A percentile compares a stretch with the other conserved stretches of the same genome.
phyloP scores from a whole-genome alignment of 1,140 invertebrate species.

The Brachionus paranguensis region DNA sequence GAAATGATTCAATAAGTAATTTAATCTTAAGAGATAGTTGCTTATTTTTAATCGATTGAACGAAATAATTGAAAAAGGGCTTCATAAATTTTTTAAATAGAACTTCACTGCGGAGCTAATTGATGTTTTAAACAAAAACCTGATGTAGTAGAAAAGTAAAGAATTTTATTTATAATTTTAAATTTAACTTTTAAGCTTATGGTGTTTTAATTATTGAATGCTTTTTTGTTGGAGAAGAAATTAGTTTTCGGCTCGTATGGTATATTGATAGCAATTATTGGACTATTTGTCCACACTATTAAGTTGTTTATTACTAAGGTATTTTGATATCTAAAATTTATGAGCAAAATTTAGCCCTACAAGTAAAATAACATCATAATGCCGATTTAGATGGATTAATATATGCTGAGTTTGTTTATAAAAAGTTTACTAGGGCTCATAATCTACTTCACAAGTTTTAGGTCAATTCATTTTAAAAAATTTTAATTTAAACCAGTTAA shows the following conservation, averaged over 20 bases:
- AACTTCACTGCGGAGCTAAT: neutral
- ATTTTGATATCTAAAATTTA: neutral
- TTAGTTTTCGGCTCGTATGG: neutral
- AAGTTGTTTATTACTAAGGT: neutral
- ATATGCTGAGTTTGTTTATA: neutral
- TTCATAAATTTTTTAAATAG: neutral
- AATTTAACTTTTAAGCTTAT: no score
- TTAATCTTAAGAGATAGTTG: neutral
- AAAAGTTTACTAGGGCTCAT: neutral
- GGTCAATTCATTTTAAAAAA: neutral
- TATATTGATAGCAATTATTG: neutral
- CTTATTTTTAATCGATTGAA: neutral
- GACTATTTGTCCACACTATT: neutral
- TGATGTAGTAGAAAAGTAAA: neutral
- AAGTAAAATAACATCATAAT: neutral
- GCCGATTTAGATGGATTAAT: neutral
- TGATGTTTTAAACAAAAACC: no score
- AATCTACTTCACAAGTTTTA: neutral
- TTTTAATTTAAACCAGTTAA: constrained; percentile 2
- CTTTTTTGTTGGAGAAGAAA: neutral
- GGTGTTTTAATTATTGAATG: neutral
- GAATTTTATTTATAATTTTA: neutral
- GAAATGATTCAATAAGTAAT: neutral
- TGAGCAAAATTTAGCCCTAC: neutral
- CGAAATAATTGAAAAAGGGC: neutral